These are phyloP conservation scores for Patella ulyssiponensis DNA, from an alignment of 2,888 invertebrate species.

Conservation along the genomic window DNA sequence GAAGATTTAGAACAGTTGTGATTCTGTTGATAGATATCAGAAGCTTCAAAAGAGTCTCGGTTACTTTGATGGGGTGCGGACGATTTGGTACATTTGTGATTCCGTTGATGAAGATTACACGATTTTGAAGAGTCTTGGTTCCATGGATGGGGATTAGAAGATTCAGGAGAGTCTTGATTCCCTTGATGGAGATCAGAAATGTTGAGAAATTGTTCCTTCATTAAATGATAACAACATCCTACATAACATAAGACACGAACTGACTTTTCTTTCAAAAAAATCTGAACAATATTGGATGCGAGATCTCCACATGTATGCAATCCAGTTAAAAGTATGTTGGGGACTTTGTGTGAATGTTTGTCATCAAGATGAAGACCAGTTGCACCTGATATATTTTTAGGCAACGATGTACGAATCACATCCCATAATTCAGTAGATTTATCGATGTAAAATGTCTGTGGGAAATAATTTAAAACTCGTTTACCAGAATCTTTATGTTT, in stretches of 20 bases:
- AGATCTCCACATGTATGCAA: slow-evolving; percentile 92
- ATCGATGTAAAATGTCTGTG: slow-evolving; percentile 29
- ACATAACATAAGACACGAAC: slow-evolving; percentile 82
- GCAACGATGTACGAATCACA: slow-evolving; percentile 8
- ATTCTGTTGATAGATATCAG: too few species aligned
- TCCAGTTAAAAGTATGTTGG: slow-evolving; percentile 75
- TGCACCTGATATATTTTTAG: too few species aligned
- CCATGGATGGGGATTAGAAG: too few species aligned
- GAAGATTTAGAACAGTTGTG: too few species aligned
- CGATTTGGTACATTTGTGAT: too few species aligned
- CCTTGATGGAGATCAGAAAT: not conserved
- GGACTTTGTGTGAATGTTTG: not conserved
- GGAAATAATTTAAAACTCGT: slow-evolving; percentile 12
- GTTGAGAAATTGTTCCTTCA: slow-evolving; percentile 71
- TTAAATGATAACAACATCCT: slow-evolving; percentile 91
- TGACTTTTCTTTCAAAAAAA: slow-evolving; percentile 76
- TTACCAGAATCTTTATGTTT: not conserved
- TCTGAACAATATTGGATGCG: slow-evolving; percentile 80
- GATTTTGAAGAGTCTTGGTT: too few species aligned
- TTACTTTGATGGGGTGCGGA: too few species aligned
- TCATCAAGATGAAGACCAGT: not conserved
- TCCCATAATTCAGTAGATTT: slow-evolving; percentile 23
- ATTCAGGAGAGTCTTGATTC: not conserved
- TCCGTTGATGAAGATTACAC: too few species aligned
- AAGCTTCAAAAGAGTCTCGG: too few species aligned